These are phyloP conservation scores for Timema cristinae DNA, from an alignment of 2,888 invertebrate genomes.

Conservation along the genomic window DNA sequence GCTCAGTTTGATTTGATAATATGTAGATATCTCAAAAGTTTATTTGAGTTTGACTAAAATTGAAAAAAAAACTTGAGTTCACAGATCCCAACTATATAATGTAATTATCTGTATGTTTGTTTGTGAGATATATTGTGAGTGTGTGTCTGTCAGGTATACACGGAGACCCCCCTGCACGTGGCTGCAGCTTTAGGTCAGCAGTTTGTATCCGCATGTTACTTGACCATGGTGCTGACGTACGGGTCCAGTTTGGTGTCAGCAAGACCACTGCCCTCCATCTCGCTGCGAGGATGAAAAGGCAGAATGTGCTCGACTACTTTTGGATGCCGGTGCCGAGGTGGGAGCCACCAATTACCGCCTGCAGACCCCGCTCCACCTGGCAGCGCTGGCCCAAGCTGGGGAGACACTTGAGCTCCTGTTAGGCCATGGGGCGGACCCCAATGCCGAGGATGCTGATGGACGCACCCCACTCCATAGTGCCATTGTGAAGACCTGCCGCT, in stretches of 20 bases:
- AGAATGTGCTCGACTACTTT: conserved; percentile 66
- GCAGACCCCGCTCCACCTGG: conserved; percentile 81
- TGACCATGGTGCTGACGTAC: conserved; percentile 73
- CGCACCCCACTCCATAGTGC: conserved; percentile 76
- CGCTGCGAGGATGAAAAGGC: conserved; percentile 84
- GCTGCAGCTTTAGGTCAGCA: conserved; percentile 69
- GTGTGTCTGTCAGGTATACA: conserved; percentile 58
- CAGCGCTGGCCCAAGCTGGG: conserved; percentile 72
- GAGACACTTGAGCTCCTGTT: conserved; percentile 72
- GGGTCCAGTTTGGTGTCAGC: conserved; percentile 65
- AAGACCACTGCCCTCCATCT: conserved; percentile 79
- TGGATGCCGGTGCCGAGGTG: conserved; percentile 72
- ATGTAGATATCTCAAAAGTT: neutral
- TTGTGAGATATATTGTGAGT: too few relatives aligned
- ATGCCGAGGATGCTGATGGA: conserved; percentile 66
- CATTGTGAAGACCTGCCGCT: conserved; percentile 66
- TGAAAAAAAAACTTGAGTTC: neutral
- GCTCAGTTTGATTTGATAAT: too few relatives aligned
- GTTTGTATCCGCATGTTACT: conserved; percentile 68
- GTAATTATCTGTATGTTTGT: too few relatives aligned
- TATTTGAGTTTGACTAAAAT: neutral
- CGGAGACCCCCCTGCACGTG: conserved; percentile 79
- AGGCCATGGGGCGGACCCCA: conserved; percentile 58
- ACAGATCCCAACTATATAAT: neutral
- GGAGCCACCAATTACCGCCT: conserved; percentile 69